Percentiles rank a stretch among this genome's conserved stretches.
Evolutionary conservation across 2,797 vertebrate genomes (phyloP).

Genomic region (Trachurus trachurus): DNA sequence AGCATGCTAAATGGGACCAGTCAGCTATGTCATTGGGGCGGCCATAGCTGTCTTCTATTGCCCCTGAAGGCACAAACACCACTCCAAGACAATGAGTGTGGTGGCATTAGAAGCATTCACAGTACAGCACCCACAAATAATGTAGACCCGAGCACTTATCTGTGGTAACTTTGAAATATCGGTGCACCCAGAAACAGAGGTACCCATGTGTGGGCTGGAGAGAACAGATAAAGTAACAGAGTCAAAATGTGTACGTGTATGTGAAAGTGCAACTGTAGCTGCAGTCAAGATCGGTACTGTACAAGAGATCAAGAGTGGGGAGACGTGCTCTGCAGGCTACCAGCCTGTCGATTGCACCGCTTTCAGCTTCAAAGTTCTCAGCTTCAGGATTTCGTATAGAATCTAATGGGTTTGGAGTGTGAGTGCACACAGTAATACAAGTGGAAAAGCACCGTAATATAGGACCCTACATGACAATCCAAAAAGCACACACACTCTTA

Average conservation of each 20-base stretch:
- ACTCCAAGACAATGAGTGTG: slow-evolving; percentile 66
- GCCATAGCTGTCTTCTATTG: slow-evolving; percentile 75
- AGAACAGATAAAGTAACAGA: slow-evolving; percentile 73
- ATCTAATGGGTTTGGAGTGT: slow-evolving; percentile 85
- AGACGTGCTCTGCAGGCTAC: slow-evolving; percentile 72
- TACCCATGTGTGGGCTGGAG: slow-evolving; percentile 64
- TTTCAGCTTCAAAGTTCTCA: slow-evolving; percentile 80
- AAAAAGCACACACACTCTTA: slow-evolving; percentile 68
- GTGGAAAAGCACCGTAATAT: slow-evolving; percentile 77
- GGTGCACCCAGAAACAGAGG: slow-evolving; percentile 41
- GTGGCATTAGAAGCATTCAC: slow-evolving; percentile 61
- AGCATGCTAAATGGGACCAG: slow-evolving; percentile 89
- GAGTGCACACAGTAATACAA: slow-evolving; percentile 76
- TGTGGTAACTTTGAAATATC: slow-evolving; percentile 46
- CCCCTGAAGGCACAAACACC: slow-evolving; percentile 76
- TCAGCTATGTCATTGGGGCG: slow-evolving; percentile 88
- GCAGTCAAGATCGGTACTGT: slow-evolving; percentile 63
- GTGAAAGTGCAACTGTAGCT: slow-evolving; percentile 74
- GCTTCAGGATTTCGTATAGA: slow-evolving; percentile 80
- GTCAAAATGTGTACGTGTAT: slow-evolving; percentile 63
- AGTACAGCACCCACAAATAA: slow-evolving; percentile 54
- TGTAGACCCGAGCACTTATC: slow-evolving; percentile 45
- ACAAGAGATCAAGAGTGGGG: slow-evolving; percentile 71
- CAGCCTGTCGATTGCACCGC: slow-evolving; percentile 75
- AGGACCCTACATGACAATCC: slow-evolving; percentile 79